Evolutionary conservation across 2,888 invertebrate species (phyloP).

Genomic region (Oscheius onirici): DNA sequence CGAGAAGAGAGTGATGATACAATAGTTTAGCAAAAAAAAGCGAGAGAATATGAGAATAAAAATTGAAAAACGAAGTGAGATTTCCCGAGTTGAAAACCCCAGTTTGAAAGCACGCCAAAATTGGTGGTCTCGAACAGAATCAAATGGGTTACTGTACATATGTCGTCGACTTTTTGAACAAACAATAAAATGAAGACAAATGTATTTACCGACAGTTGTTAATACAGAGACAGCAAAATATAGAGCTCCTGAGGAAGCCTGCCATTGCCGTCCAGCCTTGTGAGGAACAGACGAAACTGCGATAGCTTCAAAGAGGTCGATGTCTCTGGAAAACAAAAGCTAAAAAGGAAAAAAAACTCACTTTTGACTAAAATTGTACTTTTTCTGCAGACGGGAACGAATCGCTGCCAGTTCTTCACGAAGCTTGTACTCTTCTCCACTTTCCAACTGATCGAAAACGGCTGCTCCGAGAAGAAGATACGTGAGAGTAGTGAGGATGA

Average conservation of each 20-base stretch:
- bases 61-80: no score
- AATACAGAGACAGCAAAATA: conserved; percentile 98
- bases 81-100: no score
- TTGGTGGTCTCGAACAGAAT: no score
- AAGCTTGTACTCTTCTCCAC: conserved; percentile 74
- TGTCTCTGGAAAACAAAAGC: conserved; percentile 79
- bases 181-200: neutral
- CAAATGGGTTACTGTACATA: no score
- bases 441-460: conserved; percentile 87
- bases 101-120: no score
- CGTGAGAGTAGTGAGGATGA: conserved; percentile 97
- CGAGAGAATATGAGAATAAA: no score
- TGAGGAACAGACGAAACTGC: conserved; percentile 95
- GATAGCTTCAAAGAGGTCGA: conserved; percentile 83
- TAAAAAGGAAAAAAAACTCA: conserved; percentile 19
- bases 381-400: conserved; percentile 80
- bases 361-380: conserved; percentile 85
- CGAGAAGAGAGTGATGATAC: no score
- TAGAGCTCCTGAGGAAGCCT: conserved; percentile 92
- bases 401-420: conserved; percentile 58
- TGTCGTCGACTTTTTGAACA: no score
- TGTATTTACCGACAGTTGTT: conserved; percentile 86
- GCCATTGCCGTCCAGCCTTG: conserved; percentile 98
- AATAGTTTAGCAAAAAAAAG: no score
- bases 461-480: conserved; percentile 96